Evolutionary conservation across 2,888 invertebrate species (phyloP).

Genomic region (Cantharis lateralis): DNA sequence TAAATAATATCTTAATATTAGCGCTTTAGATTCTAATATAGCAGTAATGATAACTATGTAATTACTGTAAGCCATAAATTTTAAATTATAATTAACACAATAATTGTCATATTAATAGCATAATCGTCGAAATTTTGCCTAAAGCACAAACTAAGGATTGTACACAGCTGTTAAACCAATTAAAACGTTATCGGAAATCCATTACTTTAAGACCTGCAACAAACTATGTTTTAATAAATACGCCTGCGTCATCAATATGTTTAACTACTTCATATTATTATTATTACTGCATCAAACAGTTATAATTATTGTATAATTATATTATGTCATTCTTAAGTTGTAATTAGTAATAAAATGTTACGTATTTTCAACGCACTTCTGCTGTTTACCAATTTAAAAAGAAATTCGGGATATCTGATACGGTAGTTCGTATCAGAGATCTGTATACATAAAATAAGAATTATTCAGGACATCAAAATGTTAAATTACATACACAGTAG

Average conservation of each 20-base stretch:
- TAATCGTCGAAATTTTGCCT: constrained; percentile 16
- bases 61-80: neutral
- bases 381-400: too few relatives aligned
- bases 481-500: too few relatives aligned
- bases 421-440: too few relatives aligned
- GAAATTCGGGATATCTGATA: too few relatives aligned
- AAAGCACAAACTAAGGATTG: constrained; percentile 16
- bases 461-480: too few relatives aligned
- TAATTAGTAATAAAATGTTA: too few relatives aligned
- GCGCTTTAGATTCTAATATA: neutral
- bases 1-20: neutral
- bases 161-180: constrained; percentile 30
- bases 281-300: too few relatives aligned
- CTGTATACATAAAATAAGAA: too few relatives aligned
- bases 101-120: constrained; percentile 19
- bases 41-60: neutral
- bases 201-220: constrained; percentile 26
- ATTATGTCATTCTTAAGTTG: too few relatives aligned
- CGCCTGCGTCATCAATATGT: constrained; percentile 14
- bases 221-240: constrained; percentile 26
- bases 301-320: too few relatives aligned
- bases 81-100: constrained; percentile 1
- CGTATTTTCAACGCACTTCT: too few relatives aligned
- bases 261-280: constrained; percentile 1
- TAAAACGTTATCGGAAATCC: constrained; percentile 32